Percentiles rank a stretch among this genome's conserved stretches.
These are phyloP conservation scores for Ceratosolen fusciceps DNA, from an alignment of 1,140 invertebrate genomes.

Conservation along the genomic window DNA sequence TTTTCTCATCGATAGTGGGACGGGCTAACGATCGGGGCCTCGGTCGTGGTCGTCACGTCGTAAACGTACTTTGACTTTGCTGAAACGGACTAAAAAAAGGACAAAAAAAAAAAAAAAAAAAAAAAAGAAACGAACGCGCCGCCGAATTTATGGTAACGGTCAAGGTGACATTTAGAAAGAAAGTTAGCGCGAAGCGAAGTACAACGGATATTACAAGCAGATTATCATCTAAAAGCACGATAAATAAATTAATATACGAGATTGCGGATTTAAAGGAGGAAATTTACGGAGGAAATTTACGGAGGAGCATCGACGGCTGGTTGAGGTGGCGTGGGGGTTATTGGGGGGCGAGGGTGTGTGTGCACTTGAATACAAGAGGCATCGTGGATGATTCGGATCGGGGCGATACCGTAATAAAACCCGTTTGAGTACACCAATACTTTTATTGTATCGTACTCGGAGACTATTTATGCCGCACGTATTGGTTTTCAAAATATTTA, in stretches of 20 bases:
- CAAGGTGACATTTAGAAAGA: too few species aligned
- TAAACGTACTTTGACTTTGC: too few species aligned
- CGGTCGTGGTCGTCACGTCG: too few species aligned
- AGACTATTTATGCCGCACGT: constrained; percentile 6
- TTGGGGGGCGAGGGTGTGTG: not conserved
- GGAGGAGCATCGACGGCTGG: too few species aligned
- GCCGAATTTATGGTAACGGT: too few species aligned
- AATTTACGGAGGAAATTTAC: not conserved
- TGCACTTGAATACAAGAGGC: not conserved
- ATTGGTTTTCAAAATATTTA: constrained; percentile 14
- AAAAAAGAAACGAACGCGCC: too few species aligned
- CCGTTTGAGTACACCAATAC: constrained; percentile 22
- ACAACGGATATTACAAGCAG: too few species aligned
- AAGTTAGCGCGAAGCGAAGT: not conserved
- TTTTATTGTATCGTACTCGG: constrained; percentile 11
- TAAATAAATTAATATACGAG: not conserved
- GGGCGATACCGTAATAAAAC: constrained; percentile 32
- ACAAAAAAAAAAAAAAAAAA: too few species aligned
- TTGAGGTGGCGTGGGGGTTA: too few species aligned
- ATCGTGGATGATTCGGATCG: constrained; percentile 39
- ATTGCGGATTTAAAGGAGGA: not conserved
- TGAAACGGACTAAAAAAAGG: too few species aligned
- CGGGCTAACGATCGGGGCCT: too few species aligned
- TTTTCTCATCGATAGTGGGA: too few species aligned
- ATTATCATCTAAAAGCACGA: not conserved